phyloP scores from a whole-genome alignment of 2,888 invertebrate genomes.

The Cephus rjabovi region DNA sequence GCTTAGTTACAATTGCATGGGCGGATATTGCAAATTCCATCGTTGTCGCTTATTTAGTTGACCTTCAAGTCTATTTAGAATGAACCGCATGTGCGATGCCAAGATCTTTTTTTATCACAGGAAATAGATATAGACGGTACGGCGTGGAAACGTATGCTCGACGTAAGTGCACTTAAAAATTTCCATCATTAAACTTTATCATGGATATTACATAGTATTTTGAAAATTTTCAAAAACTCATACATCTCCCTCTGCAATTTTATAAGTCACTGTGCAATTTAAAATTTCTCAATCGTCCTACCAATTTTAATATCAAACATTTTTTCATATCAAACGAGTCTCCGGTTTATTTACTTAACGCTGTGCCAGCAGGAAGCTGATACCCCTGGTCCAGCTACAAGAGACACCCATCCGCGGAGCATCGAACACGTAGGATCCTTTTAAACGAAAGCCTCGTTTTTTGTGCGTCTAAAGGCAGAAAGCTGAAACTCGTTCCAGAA shows the following conservation, averaged over 20 bases:
- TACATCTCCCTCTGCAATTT: too few relatives aligned
- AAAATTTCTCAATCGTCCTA: too few relatives aligned
- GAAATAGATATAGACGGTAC: background rate
- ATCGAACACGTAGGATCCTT: background rate
- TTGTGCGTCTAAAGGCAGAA: slow-evolving; percentile 23
- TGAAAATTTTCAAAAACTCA: background rate
- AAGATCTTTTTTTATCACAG: background rate
- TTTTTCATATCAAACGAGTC: too few relatives aligned
- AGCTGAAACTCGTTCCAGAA: slow-evolving; percentile 40
- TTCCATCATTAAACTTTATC: background rate
- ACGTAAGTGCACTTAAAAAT: background rate
- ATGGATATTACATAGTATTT: background rate
- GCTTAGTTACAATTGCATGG: background rate
- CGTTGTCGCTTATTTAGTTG: background rate
- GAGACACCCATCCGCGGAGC: background rate
- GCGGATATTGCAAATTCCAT: background rate
- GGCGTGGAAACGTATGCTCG: background rate
- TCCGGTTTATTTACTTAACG: background rate
- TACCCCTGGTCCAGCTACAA: background rate
- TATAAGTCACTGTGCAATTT: too few relatives aligned
- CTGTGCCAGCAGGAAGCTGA: background rate
- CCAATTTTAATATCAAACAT: too few relatives aligned
- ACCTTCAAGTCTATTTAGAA: background rate
- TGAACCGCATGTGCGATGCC: background rate
- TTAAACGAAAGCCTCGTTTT: background rate